Evolutionary conservation across 2,888 invertebrate genomes (phyloP).

Genomic region (Sepiola atlantica): DNA sequence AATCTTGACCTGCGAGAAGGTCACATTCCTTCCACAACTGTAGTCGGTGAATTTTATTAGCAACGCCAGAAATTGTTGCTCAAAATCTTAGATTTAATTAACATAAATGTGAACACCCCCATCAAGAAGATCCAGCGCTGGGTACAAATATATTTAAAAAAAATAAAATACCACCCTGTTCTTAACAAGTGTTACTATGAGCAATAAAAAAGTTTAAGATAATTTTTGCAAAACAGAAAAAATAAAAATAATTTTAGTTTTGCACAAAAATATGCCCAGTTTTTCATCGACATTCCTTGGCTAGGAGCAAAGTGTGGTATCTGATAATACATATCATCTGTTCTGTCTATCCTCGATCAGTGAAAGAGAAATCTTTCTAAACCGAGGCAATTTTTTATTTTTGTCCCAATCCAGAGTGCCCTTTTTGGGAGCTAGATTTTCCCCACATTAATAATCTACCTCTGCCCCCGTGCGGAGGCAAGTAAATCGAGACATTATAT

Average conservation of each 20-base stretch:
- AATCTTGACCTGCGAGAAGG: background rate
- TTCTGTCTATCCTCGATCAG: too few relatives aligned
- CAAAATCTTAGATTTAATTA: slow-evolving; percentile 4
- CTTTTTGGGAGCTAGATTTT: too few relatives aligned
- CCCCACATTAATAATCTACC: too few relatives aligned
- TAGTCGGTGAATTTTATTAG: background rate
- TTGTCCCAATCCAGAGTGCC: too few relatives aligned
- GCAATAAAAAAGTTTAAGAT: background rate
- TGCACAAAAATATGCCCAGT: background rate
- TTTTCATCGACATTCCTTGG: too few relatives aligned
- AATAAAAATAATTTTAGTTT: background rate
- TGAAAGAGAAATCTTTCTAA: too few relatives aligned
- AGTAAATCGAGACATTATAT: too few relatives aligned
- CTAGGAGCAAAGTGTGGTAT: too few relatives aligned
- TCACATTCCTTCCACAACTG: background rate
- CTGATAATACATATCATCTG: too few relatives aligned
- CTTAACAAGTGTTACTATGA: background rate
- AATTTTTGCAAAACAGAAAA: background rate
- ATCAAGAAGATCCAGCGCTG: background rate
- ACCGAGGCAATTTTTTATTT: too few relatives aligned
- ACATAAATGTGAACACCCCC: background rate
- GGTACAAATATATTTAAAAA: background rate
- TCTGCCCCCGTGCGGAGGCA: too few relatives aligned
- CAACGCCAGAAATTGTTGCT: background rate
- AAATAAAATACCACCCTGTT: background rate